These are phyloP conservation scores for Brachynemurus nebulosus DNA, from an alignment of 2,888 invertebrate genomes.

Conservation along the genomic window DNA sequence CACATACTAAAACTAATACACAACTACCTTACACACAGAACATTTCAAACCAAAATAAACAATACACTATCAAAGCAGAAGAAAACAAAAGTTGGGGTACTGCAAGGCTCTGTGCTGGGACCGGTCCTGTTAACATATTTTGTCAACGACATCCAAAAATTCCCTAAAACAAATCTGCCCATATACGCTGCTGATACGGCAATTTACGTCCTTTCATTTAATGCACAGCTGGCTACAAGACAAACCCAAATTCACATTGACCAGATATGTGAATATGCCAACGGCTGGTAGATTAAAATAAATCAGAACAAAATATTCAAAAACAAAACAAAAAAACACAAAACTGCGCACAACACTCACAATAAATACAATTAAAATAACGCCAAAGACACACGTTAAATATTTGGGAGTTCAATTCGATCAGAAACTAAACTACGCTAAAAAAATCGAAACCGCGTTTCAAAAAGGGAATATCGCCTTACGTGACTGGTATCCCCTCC, in stretches of 20 bases:
- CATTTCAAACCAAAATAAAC: too few relatives aligned
- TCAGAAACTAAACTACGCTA: constrained; percentile 12
- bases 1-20: not conserved
- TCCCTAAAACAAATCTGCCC: not conserved
- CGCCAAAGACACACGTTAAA: not conserved
- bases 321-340: not conserved
- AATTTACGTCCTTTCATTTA: not conserved
- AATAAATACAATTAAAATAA: too few relatives aligned
- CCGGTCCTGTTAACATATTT: not conserved
- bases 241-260: too few relatives aligned
- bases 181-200: not conserved
- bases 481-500: constrained; percentile 18
- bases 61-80: not conserved
- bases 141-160: not conserved
- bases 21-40: not conserved
- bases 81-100: not conserved
- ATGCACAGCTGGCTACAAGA: too few relatives aligned
- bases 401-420: too few relatives aligned
- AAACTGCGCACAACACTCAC: too few relatives aligned
- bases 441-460: constrained; percentile 14
- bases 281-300: not conserved
- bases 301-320: not conserved
- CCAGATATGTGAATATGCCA: not conserved
- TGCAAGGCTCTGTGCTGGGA: not conserved
- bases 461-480: constrained; percentile 15